Evolutionary conservation across 2,797 vertebrate genomes (phyloP).

Genomic region (Coendou prehensilis): DNA sequence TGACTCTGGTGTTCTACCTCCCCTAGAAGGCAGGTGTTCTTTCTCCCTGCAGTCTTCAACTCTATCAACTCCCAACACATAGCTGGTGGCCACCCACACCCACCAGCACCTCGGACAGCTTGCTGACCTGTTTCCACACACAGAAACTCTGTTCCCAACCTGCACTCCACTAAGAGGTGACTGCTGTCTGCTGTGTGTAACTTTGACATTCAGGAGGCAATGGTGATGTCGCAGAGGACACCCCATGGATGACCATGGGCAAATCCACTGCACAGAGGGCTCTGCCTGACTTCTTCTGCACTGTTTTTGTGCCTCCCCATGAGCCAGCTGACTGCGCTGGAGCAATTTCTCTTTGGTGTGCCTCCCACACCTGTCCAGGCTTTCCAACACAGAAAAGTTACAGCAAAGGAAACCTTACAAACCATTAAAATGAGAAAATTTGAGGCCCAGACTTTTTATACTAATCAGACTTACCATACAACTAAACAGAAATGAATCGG

Average conservation of each 20-base stretch:
- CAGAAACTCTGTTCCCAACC: not conserved
- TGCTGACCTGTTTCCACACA: fast-evolving
- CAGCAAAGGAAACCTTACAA: not conserved
- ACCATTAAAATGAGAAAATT: not conserved
- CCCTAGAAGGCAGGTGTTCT: not conserved
- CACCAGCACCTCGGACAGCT: not conserved
- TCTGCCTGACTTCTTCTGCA: not conserved
- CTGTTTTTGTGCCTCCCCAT: not conserved
- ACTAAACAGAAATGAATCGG: not conserved
- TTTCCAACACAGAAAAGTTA: not conserved
- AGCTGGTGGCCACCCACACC: not conserved
- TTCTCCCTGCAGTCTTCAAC: not conserved
- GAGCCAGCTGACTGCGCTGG: not conserved
- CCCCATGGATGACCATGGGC: not conserved
- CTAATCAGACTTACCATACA: not conserved
- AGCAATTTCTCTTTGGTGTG: not conserved
- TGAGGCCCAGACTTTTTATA: not conserved
- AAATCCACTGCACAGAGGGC: not conserved
- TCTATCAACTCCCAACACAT: not conserved
- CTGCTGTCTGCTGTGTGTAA: not conserved
- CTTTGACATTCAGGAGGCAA: too few relatives aligned
- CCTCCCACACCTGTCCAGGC: not conserved
- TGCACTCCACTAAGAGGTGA: not conserved
- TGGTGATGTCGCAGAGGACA: not conserved
- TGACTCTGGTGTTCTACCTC: not conserved